These are phyloP conservation scores for Caenorhabditis angaria DNA, from an alignment of 2,888 invertebrate genomes.

Conservation along the genomic window DNA sequence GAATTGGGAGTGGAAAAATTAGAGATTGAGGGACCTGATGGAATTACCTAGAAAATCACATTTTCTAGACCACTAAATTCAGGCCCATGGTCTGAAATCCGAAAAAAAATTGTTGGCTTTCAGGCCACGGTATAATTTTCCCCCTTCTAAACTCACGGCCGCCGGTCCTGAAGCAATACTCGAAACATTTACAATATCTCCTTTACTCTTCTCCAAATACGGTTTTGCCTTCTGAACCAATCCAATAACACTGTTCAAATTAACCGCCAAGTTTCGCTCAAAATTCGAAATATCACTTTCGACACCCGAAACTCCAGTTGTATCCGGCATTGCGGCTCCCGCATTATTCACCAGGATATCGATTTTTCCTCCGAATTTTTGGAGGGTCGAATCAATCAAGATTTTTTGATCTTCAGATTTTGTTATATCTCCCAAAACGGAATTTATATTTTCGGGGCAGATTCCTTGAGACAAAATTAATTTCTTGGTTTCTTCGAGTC, in stretches of 20 bases:
- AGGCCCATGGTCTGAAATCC: no score
- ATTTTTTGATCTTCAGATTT: conserved; percentile 13
- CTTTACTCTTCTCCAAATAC: conserved; percentile 28
- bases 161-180: conserved; percentile 22
- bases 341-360: conserved; percentile 31
- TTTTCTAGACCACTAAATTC: no score
- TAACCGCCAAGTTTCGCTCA: conserved; percentile 10
- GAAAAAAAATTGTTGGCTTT: no score
- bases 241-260: conserved; percentile 18
- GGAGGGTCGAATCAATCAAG: conserved; percentile 11
- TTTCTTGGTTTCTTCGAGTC: conserved; percentile 31
- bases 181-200: conserved; percentile 42
- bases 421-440: conserved; percentile 23
- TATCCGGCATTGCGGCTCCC: conserved; percentile 18
- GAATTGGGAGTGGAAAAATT: no score
- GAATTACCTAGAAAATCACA: no score
- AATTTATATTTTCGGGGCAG: conserved; percentile 6
- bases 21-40: no score
- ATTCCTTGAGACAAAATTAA: conserved; percentile 23
- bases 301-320: conserved; percentile 11
- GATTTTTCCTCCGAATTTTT: conserved; percentile 27
- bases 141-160: conserved; percentile 21
- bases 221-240: conserved; percentile 30
- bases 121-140: no score
- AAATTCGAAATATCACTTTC: conserved; percentile 9